Base-by-base conservation (phyloP, 1,140 invertebrate species). In the Babylonia areolata region DNA sequence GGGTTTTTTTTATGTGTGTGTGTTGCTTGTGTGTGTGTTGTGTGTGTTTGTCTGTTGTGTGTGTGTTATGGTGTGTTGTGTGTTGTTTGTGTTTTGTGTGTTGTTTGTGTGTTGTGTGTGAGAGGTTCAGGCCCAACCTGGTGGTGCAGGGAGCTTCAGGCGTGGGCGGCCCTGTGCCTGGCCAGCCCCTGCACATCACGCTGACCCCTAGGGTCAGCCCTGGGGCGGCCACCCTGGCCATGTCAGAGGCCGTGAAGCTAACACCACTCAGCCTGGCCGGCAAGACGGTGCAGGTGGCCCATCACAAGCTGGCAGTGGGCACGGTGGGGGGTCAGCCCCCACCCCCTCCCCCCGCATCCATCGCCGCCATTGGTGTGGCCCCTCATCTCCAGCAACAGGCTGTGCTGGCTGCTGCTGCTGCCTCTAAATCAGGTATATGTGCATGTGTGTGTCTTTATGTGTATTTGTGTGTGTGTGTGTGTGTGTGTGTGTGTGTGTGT, bases 271-370 rank as follows among this genome's bases (percentile, higher is more conserved):
- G 82, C 11, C 40, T 73, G 64, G 40, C 64, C 40, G 37, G 33
- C 35, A 84, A 84, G 33, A 71, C 82, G 64, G 82, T 84, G 12
- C 82, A 84, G 58, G 82, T 84, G 37, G 37, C 82, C 2, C 82
- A 39, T 6, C 39, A n/a, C 5, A 33, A n/a, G 69, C 37, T 84
- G 1, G 23, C 75, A 37, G 64, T 84, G 11, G 54, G 58, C 23
- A 33, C 46, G 23, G 40, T 64, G n/a, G 82, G 82, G 23, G 12
- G n/a, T 9, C 69, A 73, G 82, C 23, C 37, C 0, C 15, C n/a
- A 3, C 11, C 28, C 3, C 23, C 37, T 1, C 15, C n/a, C 11
- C 11, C 28, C 3, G 33, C 35, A 11, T 37, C 33, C 37, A 33
- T 69, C n/a, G n/a, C 58, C 12, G 69, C 37, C 28, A 69, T 84